A percentile compares a stretch with the other conserved stretches of the same genome.
Conservation (phyloP, 2,797 vertebrate species). For the Denticeps clupeoides region DNA sequence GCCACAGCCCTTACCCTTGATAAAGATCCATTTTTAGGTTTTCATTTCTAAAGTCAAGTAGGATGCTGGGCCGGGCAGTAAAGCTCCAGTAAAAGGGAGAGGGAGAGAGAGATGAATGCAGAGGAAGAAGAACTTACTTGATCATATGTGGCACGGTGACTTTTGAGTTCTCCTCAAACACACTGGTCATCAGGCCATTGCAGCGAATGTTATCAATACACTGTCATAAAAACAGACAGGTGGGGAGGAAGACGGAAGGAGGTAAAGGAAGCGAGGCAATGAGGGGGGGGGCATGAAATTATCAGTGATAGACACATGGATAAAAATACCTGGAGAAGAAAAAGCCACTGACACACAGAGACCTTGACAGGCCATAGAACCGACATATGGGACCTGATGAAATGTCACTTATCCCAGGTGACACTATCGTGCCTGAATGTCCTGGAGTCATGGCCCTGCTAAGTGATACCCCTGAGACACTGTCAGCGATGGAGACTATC, state of each 20-base stretch:
- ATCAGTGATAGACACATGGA: constrained; percentile 5
- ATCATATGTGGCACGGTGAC: constrained; percentile 97
- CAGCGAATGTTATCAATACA: constrained; percentile 97
- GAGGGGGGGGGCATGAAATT: background rate
- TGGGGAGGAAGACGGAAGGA: background rate
- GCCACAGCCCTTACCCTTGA: no score
- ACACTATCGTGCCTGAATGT: background rate
- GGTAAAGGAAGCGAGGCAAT: background rate
- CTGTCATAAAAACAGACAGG: constrained; percentile 53
- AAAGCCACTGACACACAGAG: background rate
- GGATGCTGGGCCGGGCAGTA: no score
- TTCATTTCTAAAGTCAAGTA: no score
- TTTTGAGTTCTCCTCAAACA: constrained; percentile 98
- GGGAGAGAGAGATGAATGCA: background rate
- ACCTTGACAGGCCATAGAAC: no score
- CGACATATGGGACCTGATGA: no score
- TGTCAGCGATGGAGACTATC: background rate
- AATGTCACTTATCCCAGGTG: background rate
- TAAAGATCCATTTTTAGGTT: no score
- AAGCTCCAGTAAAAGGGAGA: no score
- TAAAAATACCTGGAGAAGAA: background rate
- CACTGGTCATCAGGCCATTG: constrained; percentile 95
- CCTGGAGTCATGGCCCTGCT: background rate
- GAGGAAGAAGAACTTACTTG: constrained; percentile 70
- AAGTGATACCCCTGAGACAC: background rate